Conservation (phyloP, 2,113 vertebrate species). For the Macquaria ambigua region DNA sequence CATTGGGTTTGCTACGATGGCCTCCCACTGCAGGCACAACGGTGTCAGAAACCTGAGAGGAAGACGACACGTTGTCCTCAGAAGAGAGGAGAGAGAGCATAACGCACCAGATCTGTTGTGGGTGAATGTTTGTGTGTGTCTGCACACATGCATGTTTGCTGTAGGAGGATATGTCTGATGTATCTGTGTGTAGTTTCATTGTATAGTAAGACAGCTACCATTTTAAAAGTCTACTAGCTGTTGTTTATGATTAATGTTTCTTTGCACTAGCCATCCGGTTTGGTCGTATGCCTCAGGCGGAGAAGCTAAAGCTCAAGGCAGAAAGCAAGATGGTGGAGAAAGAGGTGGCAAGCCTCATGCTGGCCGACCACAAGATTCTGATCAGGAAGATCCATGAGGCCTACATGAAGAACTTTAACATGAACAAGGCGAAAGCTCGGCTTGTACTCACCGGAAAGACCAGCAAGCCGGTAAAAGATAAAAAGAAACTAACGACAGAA, state of each 20-base stretch:
- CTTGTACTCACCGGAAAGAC: conserved; percentile 94
- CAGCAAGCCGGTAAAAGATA: conserved; percentile 87
- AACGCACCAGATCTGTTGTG: conserved; percentile 36
- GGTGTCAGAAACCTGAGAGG: conserved; percentile 61
- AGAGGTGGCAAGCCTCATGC: conserved; percentile 81
- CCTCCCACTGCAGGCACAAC: conserved; percentile 51
- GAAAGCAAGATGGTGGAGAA: conserved; percentile 88
- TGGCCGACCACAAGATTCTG: conserved; percentile 89
- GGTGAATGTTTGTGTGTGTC: conserved; percentile 23
- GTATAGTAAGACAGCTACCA: neutral
- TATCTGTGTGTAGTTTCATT: neutral
- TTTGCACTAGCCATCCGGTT: conserved; percentile 91
- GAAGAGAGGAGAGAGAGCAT: conserved; percentile 25
- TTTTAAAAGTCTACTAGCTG: neutral
- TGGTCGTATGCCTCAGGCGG: conserved; percentile 95
- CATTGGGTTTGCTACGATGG: conserved; percentile 62
- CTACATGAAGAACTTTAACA: conserved; percentile 95
- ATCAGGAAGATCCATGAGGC: conserved; percentile 91
- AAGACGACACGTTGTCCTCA: conserved; percentile 49
- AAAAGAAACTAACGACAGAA: neutral
- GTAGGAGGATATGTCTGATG: neutral
- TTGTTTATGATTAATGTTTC: conserved; percentile 19
- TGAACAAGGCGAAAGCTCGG: conserved; percentile 96
- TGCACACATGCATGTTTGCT: conserved; percentile 14
- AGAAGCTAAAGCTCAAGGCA: conserved; percentile 94